Evolutionary conservation across 2,113 vertebrate genomes (phyloP).

Genomic region (Forbesichthys papilliferus): DNA sequence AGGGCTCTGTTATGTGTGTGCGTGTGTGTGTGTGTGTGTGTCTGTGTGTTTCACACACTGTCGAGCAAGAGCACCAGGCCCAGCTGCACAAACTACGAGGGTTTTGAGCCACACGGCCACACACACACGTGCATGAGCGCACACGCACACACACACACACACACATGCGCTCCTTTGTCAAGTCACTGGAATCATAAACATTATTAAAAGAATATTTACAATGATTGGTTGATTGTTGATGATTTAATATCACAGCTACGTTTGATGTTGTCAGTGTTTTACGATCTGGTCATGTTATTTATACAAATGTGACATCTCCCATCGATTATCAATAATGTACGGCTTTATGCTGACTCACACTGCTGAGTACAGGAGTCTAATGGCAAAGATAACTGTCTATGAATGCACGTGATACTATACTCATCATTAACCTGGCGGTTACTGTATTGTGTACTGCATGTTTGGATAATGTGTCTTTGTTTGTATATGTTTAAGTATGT

Average conservation of each 20-base stretch:
- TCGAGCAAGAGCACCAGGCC: background rate
- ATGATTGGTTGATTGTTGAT: no score
- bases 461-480: no score
- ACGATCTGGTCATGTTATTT: slow-evolving; percentile 23
- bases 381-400: slow-evolving; percentile 35
- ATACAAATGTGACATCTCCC: slow-evolving; percentile 22
- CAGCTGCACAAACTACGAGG: slow-evolving; percentile 1
- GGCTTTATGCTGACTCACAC: slow-evolving; percentile 46
- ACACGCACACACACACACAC: slow-evolving; percentile 4
- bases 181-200: background rate
- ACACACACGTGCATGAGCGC: background rate
- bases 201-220: no score
- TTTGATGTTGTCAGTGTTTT: slow-evolving; percentile 8
- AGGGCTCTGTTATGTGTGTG: slow-evolving; percentile 55
- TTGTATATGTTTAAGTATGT: no score
- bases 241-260: slow-evolving; percentile 3
- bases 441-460: no score
- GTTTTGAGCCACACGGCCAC: slow-evolving; percentile 7
- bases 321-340: slow-evolving; percentile 24
- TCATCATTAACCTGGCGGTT: no score
- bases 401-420: no score
- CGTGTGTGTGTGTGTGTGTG: slow-evolving; percentile 72
- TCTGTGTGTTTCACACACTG: slow-evolving; percentile 49
- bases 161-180: slow-evolving; percentile 6
- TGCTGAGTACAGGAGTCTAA: slow-evolving; percentile 1